Base-by-base conservation (phyloP, 2,113 vertebrate species). In the Axis porcinus region DNA sequence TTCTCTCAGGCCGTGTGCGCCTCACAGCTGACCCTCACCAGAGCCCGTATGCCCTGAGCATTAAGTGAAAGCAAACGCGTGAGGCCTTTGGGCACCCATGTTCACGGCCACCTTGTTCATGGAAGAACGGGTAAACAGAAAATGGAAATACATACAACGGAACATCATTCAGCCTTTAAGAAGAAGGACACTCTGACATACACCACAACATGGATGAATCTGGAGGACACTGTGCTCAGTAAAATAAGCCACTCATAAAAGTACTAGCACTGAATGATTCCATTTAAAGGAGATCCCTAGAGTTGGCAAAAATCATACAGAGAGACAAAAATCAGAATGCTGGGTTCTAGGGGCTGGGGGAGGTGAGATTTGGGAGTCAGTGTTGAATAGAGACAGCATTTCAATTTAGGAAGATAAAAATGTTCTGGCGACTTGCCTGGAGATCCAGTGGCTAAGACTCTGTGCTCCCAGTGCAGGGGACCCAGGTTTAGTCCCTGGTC, bases 1-100 rank as follows among this genome's bases (percentile, higher is more conserved):
- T 4, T n/a, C 70, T n/a, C 28, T 33, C 5, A 10, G 15, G 5
- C n/a, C 47, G 28, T 3, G 0, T 19, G 36, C 4, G 27, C 19
- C 7, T 33, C 47, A 43, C 21, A 33, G 25, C 21, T 33, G 58
- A 25, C 21, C 40, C 21, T 19, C 11, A 23, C 8, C 2, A 11
- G 45, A 60, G 43, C 33, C 30, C 33, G 1, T 6, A 33, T 3
- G 4, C 23, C 47, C 43, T 6, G 62, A 54, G 27, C 19, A 6
- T 50, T 40, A 85, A 58, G 16, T 50, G n/a, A 30, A 57, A 85
- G 28, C 47, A 54, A 43, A 8, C 13, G 1, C 17, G 3, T 16
- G 25, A 27, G 27, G 52, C 7, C 15, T 64, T 9, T 28, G 64
- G 17, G 19, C n/a, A 43, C 50, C 86, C 64, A 14, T 21, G 50